Evolutionary conservation across 2,797 vertebrate species (phyloP).

Genomic region (Cossypha polioptera): DNA sequence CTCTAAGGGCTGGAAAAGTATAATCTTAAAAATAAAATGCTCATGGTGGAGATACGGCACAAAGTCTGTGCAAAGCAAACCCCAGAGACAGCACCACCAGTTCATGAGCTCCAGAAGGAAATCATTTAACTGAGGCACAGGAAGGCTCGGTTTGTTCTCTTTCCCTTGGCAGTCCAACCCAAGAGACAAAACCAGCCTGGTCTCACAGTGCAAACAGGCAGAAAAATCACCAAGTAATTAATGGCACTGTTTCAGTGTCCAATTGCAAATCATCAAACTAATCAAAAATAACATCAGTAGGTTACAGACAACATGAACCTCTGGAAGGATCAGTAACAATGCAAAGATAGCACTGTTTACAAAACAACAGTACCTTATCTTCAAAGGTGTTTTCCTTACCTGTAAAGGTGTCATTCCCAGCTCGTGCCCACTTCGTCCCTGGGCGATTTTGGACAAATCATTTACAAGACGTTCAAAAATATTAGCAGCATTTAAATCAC

Average conservation of each 20-base stretch:
- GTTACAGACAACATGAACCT: background rate
- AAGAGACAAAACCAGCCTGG: background rate
- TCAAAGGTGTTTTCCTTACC: constrained; percentile 62
- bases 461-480: constrained; percentile 97
- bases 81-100: background rate
- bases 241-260: background rate
- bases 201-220: background rate
- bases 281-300: background rate
- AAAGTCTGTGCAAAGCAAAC: background rate
- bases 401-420: constrained; percentile 91
- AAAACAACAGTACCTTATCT: background rate
- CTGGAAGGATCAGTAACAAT: rapidly evolving
- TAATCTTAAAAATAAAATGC: background rate
- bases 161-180: background rate
- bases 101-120: background rate
- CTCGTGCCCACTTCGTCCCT: constrained; percentile 95
- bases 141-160: background rate
- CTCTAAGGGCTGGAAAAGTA: background rate
- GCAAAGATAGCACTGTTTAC: background rate
- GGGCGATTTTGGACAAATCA: constrained; percentile 96
- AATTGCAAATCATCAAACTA: background rate
- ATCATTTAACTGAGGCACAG: background rate
- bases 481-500: constrained; percentile 96
- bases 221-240: background rate
- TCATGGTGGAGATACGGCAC: background rate